Conservation (phyloP, 2,888 invertebrate genomes). For the Ectobius pallidus region DNA sequence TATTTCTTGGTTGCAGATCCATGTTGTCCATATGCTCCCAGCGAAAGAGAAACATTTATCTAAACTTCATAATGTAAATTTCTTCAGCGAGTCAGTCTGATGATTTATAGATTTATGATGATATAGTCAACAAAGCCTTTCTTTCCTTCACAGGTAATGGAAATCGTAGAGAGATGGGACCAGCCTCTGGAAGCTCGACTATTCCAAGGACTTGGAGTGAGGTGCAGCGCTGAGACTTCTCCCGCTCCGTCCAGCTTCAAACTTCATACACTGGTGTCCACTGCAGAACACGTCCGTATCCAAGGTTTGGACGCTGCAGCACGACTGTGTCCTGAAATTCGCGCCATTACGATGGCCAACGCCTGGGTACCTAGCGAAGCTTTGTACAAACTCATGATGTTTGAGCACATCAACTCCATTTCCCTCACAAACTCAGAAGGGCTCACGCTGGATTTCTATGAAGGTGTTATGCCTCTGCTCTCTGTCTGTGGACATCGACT, state of each 20-base stretch:
- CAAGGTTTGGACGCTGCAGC: constrained; percentile 47
- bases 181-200: constrained; percentile 40
- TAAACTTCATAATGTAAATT: too few relatives aligned
- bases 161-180: constrained; percentile 43
- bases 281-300: constrained; percentile 45
- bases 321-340: constrained; percentile 46
- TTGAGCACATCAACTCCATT: constrained; percentile 46
- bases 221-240: constrained; percentile 34
- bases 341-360: constrained; percentile 48
- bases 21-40: too few relatives aligned
- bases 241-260: constrained; percentile 41
- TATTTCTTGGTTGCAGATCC: too few relatives aligned
- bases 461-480: constrained; percentile 50
- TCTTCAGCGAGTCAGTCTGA: too few relatives aligned
- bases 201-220: constrained; percentile 41
- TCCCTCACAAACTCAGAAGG: constrained; percentile 49
- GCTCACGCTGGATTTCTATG: constrained; percentile 50
- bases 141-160: constrained; percentile 43
- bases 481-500: constrained; percentile 49
- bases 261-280: constrained; percentile 48
- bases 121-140: too few relatives aligned
- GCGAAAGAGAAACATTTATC: too few relatives aligned
- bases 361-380: constrained; percentile 50
- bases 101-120: too few relatives aligned
- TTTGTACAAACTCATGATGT: constrained; percentile 48